These are phyloP conservation scores for Pampus argenteus DNA, from an alignment of 2,797 vertebrate genomes.

Conservation along the genomic window DNA sequence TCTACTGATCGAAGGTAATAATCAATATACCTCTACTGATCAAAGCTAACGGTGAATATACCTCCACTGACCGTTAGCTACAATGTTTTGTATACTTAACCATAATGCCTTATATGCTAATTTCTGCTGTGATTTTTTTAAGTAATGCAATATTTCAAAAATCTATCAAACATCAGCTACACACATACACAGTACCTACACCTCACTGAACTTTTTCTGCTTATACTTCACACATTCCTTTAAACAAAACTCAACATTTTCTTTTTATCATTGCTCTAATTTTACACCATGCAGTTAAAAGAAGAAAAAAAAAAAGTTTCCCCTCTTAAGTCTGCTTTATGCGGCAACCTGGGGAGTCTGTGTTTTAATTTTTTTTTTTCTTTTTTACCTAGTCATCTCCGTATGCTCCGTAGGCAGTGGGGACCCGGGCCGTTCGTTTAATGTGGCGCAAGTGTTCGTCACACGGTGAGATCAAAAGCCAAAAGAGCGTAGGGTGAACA, in stretches of 20 bases:
- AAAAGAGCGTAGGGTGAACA: slow-evolving; percentile 64
- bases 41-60: too few species aligned
- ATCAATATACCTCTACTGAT: too few species aligned
- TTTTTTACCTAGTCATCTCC: slow-evolving; percentile 71
- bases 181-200: not conserved
- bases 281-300: slow-evolving; percentile 48
- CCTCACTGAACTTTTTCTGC: slow-evolving; percentile 6
- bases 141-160: too few species aligned
- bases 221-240: slow-evolving; percentile 26
- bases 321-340: slow-evolving; percentile 64
- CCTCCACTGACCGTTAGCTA: not conserved
- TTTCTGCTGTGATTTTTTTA: not conserved
- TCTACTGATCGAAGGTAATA: too few species aligned
- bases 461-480: slow-evolving; percentile 75
- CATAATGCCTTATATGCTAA: not conserved
- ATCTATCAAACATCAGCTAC: not conserved
- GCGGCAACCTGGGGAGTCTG: slow-evolving; percentile 58
- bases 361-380: slow-evolving; percentile 66
- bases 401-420: slow-evolving; percentile 59
- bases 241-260: slow-evolving; percentile 54
- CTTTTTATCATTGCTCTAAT: slow-evolving; percentile 65
- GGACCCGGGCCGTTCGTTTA: slow-evolving; percentile 66
- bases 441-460: slow-evolving; percentile 65
- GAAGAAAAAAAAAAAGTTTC: slow-evolving; percentile 45
- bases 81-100: not conserved